phyloP scores from a whole-genome alignment of 64 coral and sea anemone genomes.

The Pocillopora damicornis region DNA sequence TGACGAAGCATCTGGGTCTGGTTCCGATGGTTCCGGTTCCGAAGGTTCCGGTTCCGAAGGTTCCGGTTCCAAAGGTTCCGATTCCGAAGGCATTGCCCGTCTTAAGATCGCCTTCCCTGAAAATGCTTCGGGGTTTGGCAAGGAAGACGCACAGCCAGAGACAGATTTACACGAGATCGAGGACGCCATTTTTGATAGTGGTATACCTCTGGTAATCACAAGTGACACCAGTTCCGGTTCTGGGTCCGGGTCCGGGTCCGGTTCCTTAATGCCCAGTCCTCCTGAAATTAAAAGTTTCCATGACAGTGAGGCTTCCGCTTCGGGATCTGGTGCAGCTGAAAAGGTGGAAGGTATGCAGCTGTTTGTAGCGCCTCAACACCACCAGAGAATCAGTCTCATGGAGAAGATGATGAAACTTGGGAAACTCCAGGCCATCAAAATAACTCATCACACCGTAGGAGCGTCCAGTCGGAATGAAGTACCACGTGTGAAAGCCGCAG shows the following conservation, averaged over 20 bases:
- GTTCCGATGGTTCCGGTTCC: neutral
- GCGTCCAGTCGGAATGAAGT: conserved; percentile 15
- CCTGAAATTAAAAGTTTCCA: neutral
- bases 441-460: conserved; percentile 28
- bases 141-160: neutral
- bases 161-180: conserved; percentile 31
- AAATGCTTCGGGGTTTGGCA: neutral
- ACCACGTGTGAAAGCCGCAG: conserved; percentile 16
- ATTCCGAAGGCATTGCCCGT: neutral
- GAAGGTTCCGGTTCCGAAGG: neutral
- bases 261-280: neutral
- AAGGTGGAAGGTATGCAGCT: neutral
- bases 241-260: neutral
- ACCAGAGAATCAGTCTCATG: conserved; percentile 36
- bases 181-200: conserved; percentile 63
- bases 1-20: neutral
- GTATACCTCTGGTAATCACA: conserved; percentile 13
- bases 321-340: neutral
- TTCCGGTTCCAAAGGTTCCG: neutral
- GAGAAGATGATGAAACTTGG: conserved; percentile 51
- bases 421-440: conserved; percentile 47
- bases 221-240: neutral
- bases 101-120: neutral
- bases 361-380: neutral
- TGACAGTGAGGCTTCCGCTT: conserved; percentile 10